Evolutionary conservation across 2,888 invertebrate genomes (phyloP).

Genomic region (Drosophila pullipes): DNA sequence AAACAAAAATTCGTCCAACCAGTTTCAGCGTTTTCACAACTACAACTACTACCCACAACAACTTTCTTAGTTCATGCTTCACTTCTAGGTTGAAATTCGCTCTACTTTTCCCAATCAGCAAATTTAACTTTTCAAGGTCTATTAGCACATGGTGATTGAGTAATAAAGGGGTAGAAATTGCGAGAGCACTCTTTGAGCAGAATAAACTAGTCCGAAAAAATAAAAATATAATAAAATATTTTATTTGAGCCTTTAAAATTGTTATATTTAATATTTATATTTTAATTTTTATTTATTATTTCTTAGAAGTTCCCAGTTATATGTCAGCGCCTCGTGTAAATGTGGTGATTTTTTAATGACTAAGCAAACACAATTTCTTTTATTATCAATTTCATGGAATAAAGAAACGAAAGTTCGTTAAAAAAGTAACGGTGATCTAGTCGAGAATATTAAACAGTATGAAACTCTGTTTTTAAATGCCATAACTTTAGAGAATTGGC

Average conservation of each 20-base stretch:
- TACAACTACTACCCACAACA: conserved; percentile 26
- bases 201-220: background rate
- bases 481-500: background rate
- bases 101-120: conserved; percentile 34
- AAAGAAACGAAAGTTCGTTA: conserved; percentile 11
- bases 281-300: background rate
- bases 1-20: conserved; percentile 54
- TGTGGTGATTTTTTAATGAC: conserved; percentile 18
- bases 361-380: conserved; percentile 8
- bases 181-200: background rate
- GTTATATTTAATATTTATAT: background rate
- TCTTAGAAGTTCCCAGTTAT: conserved; percentile 30
- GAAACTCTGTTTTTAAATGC: background rate
- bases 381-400: conserved; percentile 42
- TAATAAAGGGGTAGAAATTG: background rate
- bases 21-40: conserved; percentile 56
- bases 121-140: conserved; percentile 47
- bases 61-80: conserved; percentile 53
- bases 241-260: background rate
- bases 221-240: background rate
- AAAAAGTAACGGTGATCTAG: background rate
- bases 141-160: background rate
- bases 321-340: conserved; percentile 29
- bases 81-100: conserved; percentile 56
- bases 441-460: background rate